A percentile compares a stretch with the other conserved stretches of the same genome.
phyloP scores from a whole-genome alignment of 2,113 vertebrate genomes.

The Prunella fulvescens region DNA sequence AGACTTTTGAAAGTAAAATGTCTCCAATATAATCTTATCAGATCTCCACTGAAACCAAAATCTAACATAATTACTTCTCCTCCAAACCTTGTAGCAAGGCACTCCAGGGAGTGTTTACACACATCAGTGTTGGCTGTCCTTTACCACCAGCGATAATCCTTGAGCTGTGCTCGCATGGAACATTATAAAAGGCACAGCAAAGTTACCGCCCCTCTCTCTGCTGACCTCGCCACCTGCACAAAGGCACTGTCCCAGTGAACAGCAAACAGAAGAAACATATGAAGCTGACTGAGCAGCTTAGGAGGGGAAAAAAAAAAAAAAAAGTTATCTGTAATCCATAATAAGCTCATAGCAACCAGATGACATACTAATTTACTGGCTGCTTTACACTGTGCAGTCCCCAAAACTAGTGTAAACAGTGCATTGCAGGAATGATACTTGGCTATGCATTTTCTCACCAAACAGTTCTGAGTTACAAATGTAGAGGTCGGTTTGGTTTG shows the following conservation, averaged over 20 bases:
- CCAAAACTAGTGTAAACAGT: constrained; percentile 17
- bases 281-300: not conserved
- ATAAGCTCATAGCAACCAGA: constrained; percentile 19
- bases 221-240: not conserved
- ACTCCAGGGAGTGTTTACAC: constrained; percentile 15
- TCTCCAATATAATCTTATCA: constrained; percentile 42
- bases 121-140: constrained; percentile 39
- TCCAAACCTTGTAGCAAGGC: constrained; percentile 30
- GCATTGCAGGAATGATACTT: not conserved
- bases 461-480: constrained; percentile 9
- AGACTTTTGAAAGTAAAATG: constrained; percentile 37
- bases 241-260: not conserved
- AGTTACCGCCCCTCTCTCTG: not conserved
- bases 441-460: constrained; percentile 30
- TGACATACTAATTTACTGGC: constrained; percentile 37
- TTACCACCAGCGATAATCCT: constrained; percentile 40
- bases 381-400: constrained; percentile 37
- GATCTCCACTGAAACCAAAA: constrained; percentile 40
- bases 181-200: constrained; percentile 1
- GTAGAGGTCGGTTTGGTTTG: not conserved
- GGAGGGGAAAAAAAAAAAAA: not conserved
- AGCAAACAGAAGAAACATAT: not conserved
- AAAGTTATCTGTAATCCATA: not conserved
- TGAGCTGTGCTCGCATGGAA: constrained; percentile 18
- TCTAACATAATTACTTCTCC: constrained; percentile 46